phyloP scores from a whole-genome alignment of 2,888 invertebrate species.

The Pseudolycoriella hygida region DNA sequence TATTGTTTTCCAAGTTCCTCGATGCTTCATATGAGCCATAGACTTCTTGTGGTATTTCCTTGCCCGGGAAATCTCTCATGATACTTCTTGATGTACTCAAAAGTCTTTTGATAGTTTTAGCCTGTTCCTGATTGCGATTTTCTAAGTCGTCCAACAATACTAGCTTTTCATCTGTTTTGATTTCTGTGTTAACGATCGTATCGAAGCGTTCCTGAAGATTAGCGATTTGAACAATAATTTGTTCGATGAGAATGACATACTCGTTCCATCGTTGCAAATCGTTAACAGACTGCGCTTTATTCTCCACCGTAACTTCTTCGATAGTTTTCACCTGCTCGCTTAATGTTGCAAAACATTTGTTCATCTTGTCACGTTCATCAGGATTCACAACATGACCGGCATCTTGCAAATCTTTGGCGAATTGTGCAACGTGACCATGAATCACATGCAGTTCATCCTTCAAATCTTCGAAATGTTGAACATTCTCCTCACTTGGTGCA shows the following conservation, averaged over 20 bases:
- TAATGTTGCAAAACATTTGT: constrained; percentile 38
- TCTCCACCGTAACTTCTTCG: constrained; percentile 43
- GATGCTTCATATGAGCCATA: constrained; percentile 47
- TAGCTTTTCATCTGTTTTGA: constrained; percentile 46
- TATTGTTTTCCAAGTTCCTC: constrained; percentile 48
- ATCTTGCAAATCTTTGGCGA: constrained; percentile 38
- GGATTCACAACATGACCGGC: constrained; percentile 31
- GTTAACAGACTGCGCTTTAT: constrained; percentile 36
- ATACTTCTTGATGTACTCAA: constrained; percentile 43
- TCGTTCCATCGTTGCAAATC: constrained; percentile 52
- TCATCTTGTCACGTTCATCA: constrained; percentile 30
- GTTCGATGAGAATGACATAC: constrained; percentile 44
- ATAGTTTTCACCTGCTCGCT: constrained; percentile 52
- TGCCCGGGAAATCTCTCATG: constrained; percentile 48
- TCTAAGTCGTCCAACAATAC: constrained; percentile 54
- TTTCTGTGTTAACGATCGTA: constrained; percentile 30
- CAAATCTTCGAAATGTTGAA: constrained; percentile 41
- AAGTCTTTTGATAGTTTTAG: constrained; percentile 40
- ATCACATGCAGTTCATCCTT: constrained; percentile 47
- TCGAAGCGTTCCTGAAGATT: constrained; percentile 22
- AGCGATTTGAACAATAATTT: constrained; percentile 19
- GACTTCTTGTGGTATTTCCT: constrained; percentile 45
- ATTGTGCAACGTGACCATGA: constrained; percentile 43
- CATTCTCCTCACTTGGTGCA: constrained; percentile 39
- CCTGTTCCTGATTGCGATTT: constrained; percentile 40